These are phyloP conservation scores for Bubo scandiacus DNA, from an alignment of 2,113 vertebrate genomes.

Conservation along the genomic window DNA sequence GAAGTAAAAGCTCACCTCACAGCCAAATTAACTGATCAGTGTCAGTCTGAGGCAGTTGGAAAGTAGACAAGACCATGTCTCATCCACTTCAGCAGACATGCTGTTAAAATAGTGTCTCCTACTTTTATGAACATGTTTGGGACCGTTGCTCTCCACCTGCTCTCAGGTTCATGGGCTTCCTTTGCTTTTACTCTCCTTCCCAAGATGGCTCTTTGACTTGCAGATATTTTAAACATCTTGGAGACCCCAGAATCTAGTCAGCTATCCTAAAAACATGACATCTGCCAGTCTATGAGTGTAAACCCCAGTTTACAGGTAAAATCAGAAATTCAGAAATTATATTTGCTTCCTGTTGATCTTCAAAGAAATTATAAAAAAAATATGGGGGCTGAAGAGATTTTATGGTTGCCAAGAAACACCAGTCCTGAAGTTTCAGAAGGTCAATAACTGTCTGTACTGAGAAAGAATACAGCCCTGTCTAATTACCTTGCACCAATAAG, in stretches of 20 bases:
- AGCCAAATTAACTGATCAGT: neutral
- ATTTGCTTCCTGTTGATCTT: slow-evolving; percentile 45
- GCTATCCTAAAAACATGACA: neutral
- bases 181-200: neutral
- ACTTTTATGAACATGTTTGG: neutral
- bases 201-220: neutral
- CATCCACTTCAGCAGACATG: fast-evolving
- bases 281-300: fast-evolving
- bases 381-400: neutral
- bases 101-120: neutral
- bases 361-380: slow-evolving; percentile 40
- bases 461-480: neutral
- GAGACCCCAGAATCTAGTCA: neutral
- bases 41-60: neutral
- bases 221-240: neutral
- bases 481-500: slow-evolving; percentile 66
- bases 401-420: slow-evolving; percentile 38
- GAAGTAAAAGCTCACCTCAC: neutral
- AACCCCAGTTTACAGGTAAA: neutral
- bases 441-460: slow-evolving; percentile 31
- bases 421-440: slow-evolving; percentile 61
- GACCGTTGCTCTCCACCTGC: neutral
- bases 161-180: neutral
- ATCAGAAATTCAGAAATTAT: slow-evolving; percentile 10
- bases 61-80: neutral